Percentiles rank a stretch among this genome's conserved stretches.
Conservation (phyloP, 2,888 invertebrate species). For the Galeopsomyia nigrocyanea region DNA sequence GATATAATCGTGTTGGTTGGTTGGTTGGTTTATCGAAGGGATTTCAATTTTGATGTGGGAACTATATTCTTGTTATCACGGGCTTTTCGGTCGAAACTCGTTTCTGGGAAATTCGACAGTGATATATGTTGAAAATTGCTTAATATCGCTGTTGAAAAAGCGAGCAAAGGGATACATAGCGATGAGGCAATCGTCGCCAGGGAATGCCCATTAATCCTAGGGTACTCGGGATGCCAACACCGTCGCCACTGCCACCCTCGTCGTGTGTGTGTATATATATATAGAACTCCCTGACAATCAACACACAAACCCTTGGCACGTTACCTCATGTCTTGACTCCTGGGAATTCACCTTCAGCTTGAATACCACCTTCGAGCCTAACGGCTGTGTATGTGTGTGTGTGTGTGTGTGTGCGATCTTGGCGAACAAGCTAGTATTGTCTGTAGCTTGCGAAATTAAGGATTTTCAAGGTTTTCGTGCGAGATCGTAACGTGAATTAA, state of each 20-base stretch:
- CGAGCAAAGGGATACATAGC: neutral
- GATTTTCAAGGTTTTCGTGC: no score
- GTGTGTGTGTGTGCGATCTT: no score
- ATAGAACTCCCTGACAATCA: slow-evolving; percentile 7
- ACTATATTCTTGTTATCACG: slow-evolving; percentile 30
- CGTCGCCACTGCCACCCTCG: no score
- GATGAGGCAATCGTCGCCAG: slow-evolving; percentile 17
- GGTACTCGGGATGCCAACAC: neutral
- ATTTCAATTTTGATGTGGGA: slow-evolving; percentile 22
- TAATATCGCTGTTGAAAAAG: neutral
- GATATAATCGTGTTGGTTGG: no score
- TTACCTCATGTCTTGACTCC: slow-evolving; percentile 7
- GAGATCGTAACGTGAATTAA: no score
- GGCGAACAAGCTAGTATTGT: no score
- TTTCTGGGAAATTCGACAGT: no score
- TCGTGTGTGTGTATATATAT: no score
- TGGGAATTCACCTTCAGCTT: slow-evolving; percentile 10
- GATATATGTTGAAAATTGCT: neutral
- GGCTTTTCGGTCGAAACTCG: no score
- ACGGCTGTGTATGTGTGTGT: neutral
- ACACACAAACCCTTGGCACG: neutral
- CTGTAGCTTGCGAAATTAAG: no score
- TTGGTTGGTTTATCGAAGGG: slow-evolving; percentile 8
- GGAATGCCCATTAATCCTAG: slow-evolving; percentile 41
- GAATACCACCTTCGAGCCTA: neutral